Evolutionary conservation across 2,888 invertebrate species (phyloP).

Genomic region (Tetranychus truncatus): DNA sequence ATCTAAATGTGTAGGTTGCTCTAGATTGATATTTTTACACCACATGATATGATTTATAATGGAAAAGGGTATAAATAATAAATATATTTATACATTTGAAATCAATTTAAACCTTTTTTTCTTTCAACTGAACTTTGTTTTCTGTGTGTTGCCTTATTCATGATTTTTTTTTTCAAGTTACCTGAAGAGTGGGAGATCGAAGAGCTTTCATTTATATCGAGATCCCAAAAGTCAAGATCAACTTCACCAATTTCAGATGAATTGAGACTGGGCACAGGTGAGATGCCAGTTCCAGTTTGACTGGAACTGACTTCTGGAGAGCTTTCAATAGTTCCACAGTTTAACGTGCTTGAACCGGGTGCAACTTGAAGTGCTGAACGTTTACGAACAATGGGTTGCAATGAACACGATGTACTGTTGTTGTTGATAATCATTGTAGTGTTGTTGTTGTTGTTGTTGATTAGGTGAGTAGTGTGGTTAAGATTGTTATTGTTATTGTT

Average conservation of each 20-base stretch:
- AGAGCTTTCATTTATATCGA: constrained; percentile 40
- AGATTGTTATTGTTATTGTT: constrained; percentile 6
- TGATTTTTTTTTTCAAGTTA: constrained; percentile 2
- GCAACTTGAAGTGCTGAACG: constrained; percentile 20
- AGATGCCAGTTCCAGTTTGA: constrained; percentile 26
- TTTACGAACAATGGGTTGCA: constrained; percentile 20
- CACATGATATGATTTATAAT: too few relatives aligned
- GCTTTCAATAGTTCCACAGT: constrained; percentile 16
- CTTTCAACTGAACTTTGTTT: not conserved
- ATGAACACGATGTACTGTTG: constrained; percentile 1
- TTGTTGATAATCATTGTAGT: not conserved
- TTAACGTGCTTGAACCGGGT: constrained; percentile 7
- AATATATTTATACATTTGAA: too few relatives aligned
- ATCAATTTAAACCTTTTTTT: too few relatives aligned
- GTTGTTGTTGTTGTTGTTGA: not conserved
- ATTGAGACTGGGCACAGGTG: constrained; percentile 37
- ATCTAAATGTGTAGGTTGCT: too few relatives aligned
- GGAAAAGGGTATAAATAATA: too few relatives aligned
- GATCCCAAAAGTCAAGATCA: constrained; percentile 62
- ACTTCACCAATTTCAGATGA: constrained; percentile 52
- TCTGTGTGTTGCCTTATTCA: not conserved
- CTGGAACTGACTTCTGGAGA: constrained; percentile 26
- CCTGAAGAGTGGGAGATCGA: constrained; percentile 21
- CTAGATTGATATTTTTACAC: too few relatives aligned
- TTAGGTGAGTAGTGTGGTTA: not conserved